phyloP scores from a whole-genome alignment of 2,888 invertebrate genomes.

The Lasioglossum malachurum region DNA sequence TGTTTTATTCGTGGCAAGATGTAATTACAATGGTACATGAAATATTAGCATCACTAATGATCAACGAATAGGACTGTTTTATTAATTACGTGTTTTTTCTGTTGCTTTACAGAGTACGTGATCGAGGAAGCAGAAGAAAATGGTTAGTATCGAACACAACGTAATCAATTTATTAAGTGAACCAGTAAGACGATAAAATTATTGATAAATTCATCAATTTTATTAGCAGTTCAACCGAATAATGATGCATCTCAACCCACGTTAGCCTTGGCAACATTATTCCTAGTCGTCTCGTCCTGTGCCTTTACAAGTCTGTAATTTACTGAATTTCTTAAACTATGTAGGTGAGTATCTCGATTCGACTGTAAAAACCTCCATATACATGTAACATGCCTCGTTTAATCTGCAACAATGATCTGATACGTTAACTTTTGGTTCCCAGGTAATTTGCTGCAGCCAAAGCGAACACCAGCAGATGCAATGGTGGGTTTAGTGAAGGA shows the following conservation, averaged over 20 bases:
- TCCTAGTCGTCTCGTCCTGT: constrained; percentile 77
- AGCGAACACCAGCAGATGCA: constrained; percentile 80
- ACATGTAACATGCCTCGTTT: background rate
- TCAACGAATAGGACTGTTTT: background rate
- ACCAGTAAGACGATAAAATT: background rate
- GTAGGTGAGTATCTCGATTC: constrained; percentile 74
- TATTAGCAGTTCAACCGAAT: constrained; percentile 45
- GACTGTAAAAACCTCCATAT: background rate
- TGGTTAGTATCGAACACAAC: constrained; percentile 61
- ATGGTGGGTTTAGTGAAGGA: constrained; percentile 70
- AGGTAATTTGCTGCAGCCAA: constrained; percentile 84
- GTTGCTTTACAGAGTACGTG: constrained; percentile 63
- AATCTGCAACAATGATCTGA: background rate
- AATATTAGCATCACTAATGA: background rate
- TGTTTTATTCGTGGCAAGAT: too few relatives aligned
- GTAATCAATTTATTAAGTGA: background rate
- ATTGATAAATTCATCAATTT: background rate
- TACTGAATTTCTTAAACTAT: constrained; percentile 72
- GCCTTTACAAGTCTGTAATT: constrained; percentile 79
- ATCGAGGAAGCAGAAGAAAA: constrained; percentile 59
- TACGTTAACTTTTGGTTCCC: background rate
- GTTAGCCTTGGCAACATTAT: constrained; percentile 64
- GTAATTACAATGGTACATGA: background rate
- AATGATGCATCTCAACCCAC: constrained; percentile 57
- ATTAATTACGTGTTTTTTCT: constrained; percentile 4